Percentiles rank a stretch among this genome's conserved stretches.
Evolutionary conservation across 2,797 vertebrate species (phyloP).

Genomic region (Delichon dasypus): DNA sequence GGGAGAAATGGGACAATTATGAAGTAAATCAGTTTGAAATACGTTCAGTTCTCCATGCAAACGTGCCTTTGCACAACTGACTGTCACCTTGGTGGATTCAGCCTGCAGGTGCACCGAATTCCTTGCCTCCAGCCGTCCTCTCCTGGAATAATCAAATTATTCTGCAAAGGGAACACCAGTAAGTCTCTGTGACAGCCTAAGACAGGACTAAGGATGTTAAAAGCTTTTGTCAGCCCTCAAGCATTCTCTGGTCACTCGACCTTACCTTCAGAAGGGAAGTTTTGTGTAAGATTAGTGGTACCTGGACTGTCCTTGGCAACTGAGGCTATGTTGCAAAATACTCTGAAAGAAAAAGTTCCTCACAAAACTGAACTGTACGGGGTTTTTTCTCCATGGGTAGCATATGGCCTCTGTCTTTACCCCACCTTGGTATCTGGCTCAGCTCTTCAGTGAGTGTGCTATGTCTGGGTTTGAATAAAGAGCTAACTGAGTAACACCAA

Average conservation of each 20-base stretch:
- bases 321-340: not conserved
- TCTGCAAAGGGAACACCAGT: not conserved
- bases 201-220: not conserved
- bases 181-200: slow-evolving; percentile 51
- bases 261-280: slow-evolving; percentile 19
- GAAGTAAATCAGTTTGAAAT: slow-evolving; percentile 35
- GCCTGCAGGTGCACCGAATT: not conserved
- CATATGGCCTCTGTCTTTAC: not conserved
- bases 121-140: not conserved
- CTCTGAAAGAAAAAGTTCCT: not conserved
- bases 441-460: not conserved
- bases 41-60: not conserved
- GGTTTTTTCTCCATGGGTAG: not conserved
- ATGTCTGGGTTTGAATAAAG: not conserved
- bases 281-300: not conserved
- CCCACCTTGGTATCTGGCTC: not conserved
- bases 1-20: not conserved
- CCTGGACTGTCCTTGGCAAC: not conserved
- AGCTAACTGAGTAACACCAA: not conserved
- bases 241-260: not conserved
- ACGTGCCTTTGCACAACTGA: not conserved
- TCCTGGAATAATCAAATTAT: slow-evolving; percentile 43
- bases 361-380: not conserved
- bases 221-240: slow-evolving; percentile 50
- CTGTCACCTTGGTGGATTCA: slow-evolving; percentile 37